Conservation (phyloP, 2,797 vertebrate genomes). For the Argya squamiceps region DNA sequence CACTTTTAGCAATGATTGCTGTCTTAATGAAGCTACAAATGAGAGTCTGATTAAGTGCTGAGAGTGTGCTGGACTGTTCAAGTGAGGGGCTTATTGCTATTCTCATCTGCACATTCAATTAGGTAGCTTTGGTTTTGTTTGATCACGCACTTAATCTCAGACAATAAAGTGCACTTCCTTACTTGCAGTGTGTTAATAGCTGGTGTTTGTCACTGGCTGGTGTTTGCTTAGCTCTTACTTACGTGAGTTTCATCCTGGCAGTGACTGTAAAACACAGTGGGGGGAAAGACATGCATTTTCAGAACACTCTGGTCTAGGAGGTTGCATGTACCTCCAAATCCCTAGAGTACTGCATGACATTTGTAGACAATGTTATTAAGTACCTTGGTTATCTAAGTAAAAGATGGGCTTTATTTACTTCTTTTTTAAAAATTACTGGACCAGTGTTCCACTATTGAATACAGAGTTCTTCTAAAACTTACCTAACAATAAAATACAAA, state of each 20-base stretch:
- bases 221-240: not conserved
- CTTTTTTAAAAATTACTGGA: not conserved
- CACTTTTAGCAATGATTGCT: not conserved
- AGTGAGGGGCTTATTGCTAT: rapidly evolving
- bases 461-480: not conserved
- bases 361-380: not conserved
- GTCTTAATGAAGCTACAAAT: not conserved
- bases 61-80: not conserved
- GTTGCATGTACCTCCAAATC: not conserved
- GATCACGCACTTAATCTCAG: not conserved
- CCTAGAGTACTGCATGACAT: not conserved
- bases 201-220: not conserved
- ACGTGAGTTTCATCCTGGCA: not conserved
- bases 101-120: not conserved
- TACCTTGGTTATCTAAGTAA: not conserved
- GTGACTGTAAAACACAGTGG: not conserved
- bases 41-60: not conserved
- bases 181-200: not conserved
- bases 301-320: not conserved
- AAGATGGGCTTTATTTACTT: not conserved
- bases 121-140: not conserved
- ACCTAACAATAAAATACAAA: not conserved
- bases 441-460: not conserved
- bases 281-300: not conserved
- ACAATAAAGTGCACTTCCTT: not conserved